A percentile compares a stretch with the other conserved stretches of the same genome.
phyloP scores from a whole-genome alignment of 2,888 invertebrate species.

The Mylabris sibirica region DNA sequence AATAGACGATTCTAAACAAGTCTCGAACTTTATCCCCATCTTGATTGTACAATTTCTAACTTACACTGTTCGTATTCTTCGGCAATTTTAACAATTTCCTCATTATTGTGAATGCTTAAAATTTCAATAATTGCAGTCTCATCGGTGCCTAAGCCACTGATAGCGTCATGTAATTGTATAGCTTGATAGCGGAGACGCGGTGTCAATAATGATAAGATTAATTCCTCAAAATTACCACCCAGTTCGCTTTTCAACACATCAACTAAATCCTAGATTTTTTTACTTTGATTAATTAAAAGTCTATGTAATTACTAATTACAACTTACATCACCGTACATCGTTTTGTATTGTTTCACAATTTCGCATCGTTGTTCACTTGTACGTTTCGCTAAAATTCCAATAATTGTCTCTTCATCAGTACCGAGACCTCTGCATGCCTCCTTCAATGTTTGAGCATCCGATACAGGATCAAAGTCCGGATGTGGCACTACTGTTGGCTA shows the following conservation, averaged over 20 bases:
- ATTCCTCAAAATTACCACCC: constrained; percentile 83
- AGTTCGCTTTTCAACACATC: constrained; percentile 85
- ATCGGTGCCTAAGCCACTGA: constrained; percentile 82
- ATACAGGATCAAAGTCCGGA: constrained; percentile 72
- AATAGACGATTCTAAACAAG: no score
- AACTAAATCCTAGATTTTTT: constrained; percentile 57
- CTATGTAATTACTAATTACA: background rate
- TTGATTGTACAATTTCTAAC: no score
- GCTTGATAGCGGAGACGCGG: constrained; percentile 84
- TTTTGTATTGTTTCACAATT: constrained; percentile 83
- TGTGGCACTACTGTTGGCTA: constrained; percentile 76
- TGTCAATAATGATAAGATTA: constrained; percentile 81
- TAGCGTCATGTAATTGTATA: constrained; percentile 80
- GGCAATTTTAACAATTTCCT: constrained; percentile 77
- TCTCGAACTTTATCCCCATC: no score
- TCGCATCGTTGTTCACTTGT: constrained; percentile 83
- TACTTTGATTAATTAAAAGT: background rate
- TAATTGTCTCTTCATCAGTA: constrained; percentile 82
- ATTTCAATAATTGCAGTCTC: constrained; percentile 83
- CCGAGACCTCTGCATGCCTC: constrained; percentile 85
- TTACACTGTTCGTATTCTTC: constrained; percentile 28
- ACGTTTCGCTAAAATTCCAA: constrained; percentile 79
- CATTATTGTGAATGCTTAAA: constrained; percentile 82
- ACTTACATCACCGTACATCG: constrained; percentile 76
- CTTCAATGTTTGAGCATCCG: constrained; percentile 80